These are phyloP conservation scores for Sinosuthora webbiana DNA, from an alignment of 2,113 vertebrate genomes.

Conservation along the genomic window DNA sequence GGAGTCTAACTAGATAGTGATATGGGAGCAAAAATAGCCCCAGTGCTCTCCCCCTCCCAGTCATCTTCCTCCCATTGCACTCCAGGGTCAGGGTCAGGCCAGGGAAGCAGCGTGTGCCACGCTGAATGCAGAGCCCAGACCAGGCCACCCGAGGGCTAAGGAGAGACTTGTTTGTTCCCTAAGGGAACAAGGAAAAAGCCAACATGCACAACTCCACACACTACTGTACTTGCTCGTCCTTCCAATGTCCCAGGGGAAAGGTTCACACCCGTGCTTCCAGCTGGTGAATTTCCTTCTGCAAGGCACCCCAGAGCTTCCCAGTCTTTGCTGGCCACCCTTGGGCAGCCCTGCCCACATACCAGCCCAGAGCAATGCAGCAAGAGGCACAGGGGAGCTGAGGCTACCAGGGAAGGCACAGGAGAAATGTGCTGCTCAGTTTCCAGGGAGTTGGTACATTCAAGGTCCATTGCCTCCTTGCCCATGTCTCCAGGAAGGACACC, in stretches of 20 bases:
- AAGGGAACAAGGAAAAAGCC: not conserved
- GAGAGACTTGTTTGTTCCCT: not conserved
- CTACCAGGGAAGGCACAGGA: not conserved
- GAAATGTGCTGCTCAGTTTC: not conserved
- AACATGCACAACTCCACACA: not conserved
- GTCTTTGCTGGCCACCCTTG: not conserved
- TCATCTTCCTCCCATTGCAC: not conserved
- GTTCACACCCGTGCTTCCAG: not conserved
- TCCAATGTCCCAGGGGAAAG: not conserved
- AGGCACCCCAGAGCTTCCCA: not conserved
- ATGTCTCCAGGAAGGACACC: not conserved
- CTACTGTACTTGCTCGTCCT: not conserved
- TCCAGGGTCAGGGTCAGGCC: constrained; percentile 68
- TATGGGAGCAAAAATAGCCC: constrained; percentile 56
- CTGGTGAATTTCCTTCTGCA: not conserved
- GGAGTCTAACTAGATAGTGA: constrained; percentile 67
- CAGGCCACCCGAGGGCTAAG: not conserved
- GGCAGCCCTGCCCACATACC: not conserved
- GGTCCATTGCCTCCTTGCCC: not conserved
- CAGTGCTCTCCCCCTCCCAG: not conserved
- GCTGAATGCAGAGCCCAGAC: not conserved
- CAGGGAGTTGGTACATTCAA: not conserved
- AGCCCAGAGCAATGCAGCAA: not conserved
- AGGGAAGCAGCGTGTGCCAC: not conserved
- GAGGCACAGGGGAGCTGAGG: not conserved